Evolutionary conservation across 2,113 vertebrate species (phyloP), one percentile per base, ranked within the genome.

Genomic region (Spilogale gracilis): DNA sequence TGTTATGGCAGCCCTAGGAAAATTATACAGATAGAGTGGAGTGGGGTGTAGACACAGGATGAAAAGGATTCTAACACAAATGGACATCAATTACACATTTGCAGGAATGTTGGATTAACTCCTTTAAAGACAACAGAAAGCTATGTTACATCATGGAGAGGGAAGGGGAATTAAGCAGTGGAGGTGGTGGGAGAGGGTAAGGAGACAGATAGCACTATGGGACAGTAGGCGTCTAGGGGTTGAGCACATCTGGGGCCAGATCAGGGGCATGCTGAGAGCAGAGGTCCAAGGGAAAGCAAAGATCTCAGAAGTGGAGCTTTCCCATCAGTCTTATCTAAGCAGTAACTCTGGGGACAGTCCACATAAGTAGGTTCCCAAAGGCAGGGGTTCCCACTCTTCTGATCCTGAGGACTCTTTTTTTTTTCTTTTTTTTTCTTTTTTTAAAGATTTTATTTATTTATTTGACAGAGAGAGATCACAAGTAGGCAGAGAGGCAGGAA

Each of bases 91-190:
- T 80, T 71, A 79, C 81, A 86, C 61, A 71, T 30, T 27, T 86
- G 82, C 82, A 61, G 17, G 61, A 78, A 60, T 92, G 61, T 38
- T 54, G 43, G 74, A 86, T 69, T 61, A 61, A 91, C 81, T 71
- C 23, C 18, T 85, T 86, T 86, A 71, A 54, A 52, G 63, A 80
- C 45, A 71, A 25, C 94, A 80, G 94, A 91, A 95, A 58, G 30
- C 61, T 23, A 17, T 86, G 61, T 38, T 60, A 82, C 52, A 60
- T 69, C 80, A 21, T 71, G 89, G 61, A 25, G 73, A 61, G 50
- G 6, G n/a, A 32, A 32, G 23, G 52, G 73, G 81, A 80, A 69
- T 32, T 52, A 43, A 32, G 27, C 5, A 23, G 0, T 32, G 65
- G 5, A 11, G n/a, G 67, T 0, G 54, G 32, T 23, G 60, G 60